Evolutionary conservation across 1,140 invertebrate species (phyloP).

Genomic region (Bombus confusus): DNA sequence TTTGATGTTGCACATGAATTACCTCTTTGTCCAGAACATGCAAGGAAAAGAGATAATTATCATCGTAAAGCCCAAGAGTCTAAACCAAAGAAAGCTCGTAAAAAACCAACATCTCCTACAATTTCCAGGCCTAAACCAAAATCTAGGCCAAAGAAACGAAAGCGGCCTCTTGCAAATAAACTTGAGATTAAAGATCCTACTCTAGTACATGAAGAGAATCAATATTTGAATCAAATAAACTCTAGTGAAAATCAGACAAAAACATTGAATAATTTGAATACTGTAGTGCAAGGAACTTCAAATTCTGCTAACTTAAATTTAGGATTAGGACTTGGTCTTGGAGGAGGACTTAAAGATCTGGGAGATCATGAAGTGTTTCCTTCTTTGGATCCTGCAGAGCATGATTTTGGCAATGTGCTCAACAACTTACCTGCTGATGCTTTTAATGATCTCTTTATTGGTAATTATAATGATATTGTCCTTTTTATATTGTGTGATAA

Average conservation of each 20-base stretch:
- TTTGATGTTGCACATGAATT: conserved; percentile 92
- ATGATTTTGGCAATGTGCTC: conserved; percentile 93
- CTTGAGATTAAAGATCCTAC: conserved; percentile 60
- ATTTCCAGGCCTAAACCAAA: conserved; percentile 86
- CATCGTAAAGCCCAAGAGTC: conserved; percentile 87
- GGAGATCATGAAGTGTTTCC: conserved; percentile 82
- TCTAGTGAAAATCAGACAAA: conserved; percentile 75
- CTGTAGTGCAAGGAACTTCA: conserved; percentile 72
- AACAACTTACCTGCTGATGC: conserved; percentile 95
- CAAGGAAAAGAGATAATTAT: conserved; percentile 90
- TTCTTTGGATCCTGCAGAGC: conserved; percentile 88
- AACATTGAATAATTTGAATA: conserved; percentile 78
- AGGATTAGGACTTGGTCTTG: conserved; percentile 77
- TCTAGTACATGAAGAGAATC: conserved; percentile 65
- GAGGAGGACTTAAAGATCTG: conserved; percentile 77
- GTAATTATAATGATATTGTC: conserved; percentile 80
- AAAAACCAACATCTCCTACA: conserved; percentile 88
- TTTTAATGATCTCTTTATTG: conserved; percentile 94
- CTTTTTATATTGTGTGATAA: background rate
- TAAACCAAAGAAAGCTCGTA: conserved; percentile 91
- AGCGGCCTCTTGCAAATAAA: conserved; percentile 74
- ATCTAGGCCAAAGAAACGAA: conserved; percentile 89
- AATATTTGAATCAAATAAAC: conserved; percentile 75
- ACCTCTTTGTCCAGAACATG: conserved; percentile 92
- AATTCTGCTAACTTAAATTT: conserved; percentile 71